Evolutionary conservation across 2,797 vertebrate genomes (phyloP).

Genomic region (Vipera latastei): DNA sequence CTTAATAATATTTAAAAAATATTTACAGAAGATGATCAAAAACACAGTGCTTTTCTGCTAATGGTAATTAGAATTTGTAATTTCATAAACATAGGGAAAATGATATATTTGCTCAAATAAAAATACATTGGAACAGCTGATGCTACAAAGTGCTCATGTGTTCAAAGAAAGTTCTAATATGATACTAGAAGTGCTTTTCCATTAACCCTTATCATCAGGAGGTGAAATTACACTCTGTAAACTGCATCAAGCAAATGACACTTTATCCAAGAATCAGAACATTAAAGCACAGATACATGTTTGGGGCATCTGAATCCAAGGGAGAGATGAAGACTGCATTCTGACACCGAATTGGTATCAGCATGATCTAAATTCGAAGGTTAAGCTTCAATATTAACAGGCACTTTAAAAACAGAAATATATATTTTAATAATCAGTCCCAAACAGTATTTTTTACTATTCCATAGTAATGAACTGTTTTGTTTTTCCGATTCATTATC

Average conservation of each 20-base stretch:
- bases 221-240: neutral
- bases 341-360: neutral
- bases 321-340: neutral
- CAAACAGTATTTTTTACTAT: neutral
- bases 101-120: neutral
- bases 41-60: neutral
- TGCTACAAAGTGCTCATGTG: neutral
- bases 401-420: neutral
- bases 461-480: conserved; percentile 6
- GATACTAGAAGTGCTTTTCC: neutral
- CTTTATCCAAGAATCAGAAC: neutral
- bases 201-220: neutral
- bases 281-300: neutral
- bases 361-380: neutral
- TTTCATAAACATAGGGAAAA: neutral
- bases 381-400: neutral
- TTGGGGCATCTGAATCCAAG: neutral
- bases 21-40: conserved; percentile 2
- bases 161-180: neutral
- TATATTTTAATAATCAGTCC: conserved; percentile 18
- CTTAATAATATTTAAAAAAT: neutral
- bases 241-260: neutral
- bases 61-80: neutral
- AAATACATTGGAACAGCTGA: neutral
- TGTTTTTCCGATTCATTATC: neutral